These are phyloP conservation scores for Acomys russatus DNA, from an alignment of 2,797 vertebrate genomes.

Conservation along the genomic window DNA sequence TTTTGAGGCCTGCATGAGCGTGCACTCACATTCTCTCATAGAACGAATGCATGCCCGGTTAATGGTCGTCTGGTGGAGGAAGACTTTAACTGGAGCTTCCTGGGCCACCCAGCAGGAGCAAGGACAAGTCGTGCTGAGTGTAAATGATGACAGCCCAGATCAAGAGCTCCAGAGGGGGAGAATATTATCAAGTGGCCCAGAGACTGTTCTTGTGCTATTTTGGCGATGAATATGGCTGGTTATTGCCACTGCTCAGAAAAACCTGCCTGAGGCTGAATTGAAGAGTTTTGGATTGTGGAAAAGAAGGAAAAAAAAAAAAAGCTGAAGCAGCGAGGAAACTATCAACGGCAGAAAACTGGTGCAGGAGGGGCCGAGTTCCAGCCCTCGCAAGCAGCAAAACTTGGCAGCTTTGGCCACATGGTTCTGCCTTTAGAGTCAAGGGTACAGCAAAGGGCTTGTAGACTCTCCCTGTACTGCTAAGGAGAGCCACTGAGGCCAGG, in stretches of 20 bases:
- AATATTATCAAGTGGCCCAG: not conserved
- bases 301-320: not conserved
- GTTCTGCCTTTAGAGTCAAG: not conserved
- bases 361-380: not conserved
- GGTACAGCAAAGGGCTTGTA: not conserved
- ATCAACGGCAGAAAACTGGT: not conserved
- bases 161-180: not conserved
- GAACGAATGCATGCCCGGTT: not conserved
- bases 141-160: not conserved
- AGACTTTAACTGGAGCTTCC: not conserved
- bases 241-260: not conserved
- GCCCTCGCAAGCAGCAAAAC: not conserved
- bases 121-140: not conserved
- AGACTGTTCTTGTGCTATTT: not conserved
- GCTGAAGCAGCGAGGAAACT: not conserved
- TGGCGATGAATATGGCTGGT: not conserved
- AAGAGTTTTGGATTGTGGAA: not conserved
- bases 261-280: not conserved
- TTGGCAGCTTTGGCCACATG: not conserved
- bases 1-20: not conserved
- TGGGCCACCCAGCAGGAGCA: not conserved
- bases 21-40: too few species aligned
- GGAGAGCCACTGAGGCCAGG: not conserved
- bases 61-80: not conserved
- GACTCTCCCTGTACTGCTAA: not conserved